Evolutionary conservation across 2,797 vertebrate species (phyloP).

Genomic region (Natrix natrix): DNA sequence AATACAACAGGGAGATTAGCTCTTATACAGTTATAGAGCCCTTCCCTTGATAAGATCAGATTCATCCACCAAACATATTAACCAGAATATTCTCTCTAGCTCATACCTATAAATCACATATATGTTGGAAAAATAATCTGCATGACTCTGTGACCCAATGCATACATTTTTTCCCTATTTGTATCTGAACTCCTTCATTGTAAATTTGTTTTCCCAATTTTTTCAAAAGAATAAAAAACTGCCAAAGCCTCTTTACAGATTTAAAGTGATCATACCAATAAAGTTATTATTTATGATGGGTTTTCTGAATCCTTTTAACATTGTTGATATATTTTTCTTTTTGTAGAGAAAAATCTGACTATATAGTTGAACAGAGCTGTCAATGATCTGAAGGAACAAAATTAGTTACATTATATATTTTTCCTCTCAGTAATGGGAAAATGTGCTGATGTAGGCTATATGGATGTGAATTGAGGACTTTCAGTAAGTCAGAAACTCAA

Average conservation of each 20-base stretch:
- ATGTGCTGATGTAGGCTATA: neutral
- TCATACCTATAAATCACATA: neutral
- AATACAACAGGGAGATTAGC: too few species aligned
- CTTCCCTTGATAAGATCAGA: too few species aligned
- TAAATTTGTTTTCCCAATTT: neutral
- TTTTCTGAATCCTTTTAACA: neutral
- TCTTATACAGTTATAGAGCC: too few species aligned
- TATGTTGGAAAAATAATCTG: neutral
- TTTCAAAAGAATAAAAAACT: too few species aligned
- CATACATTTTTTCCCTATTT: neutral
- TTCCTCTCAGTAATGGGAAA: neutral
- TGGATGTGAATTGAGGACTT: neutral
- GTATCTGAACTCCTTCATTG: neutral
- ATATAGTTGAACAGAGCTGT: neutral
- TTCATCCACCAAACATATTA: too few species aligned
- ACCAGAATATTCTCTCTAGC: too few species aligned
- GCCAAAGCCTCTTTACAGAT: neutral
- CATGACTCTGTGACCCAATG: neutral
- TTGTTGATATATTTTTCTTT: neutral
- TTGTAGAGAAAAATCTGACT: neutral
- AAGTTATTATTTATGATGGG: neutral
- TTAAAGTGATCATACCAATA: neutral
- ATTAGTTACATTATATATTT: neutral
- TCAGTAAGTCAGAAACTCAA: neutral
- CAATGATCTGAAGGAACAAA: neutral